Conservation (phyloP, 2,888 invertebrate genomes). For the Tethea ocularis region DNA sequence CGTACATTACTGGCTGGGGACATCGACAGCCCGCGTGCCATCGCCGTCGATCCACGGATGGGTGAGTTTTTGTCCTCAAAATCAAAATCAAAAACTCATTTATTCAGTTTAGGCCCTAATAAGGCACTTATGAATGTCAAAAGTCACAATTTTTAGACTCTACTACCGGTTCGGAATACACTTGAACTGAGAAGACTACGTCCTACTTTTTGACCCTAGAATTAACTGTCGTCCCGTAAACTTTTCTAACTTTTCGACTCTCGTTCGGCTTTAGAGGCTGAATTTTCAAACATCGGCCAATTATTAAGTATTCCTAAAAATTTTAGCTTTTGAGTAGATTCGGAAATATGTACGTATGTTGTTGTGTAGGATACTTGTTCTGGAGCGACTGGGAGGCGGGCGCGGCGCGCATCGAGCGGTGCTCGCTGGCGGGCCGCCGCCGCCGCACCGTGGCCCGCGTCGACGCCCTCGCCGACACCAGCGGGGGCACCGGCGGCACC, state of each 20-base stretch:
- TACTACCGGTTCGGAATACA: too few relatives aligned
- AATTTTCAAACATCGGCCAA: too few relatives aligned
- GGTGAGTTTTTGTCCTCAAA: constrained; percentile 64
- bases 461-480: constrained; percentile 83
- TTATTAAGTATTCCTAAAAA: too few relatives aligned
- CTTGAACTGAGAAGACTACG: too few relatives aligned
- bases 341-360: constrained; percentile 10
- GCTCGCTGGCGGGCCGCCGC: constrained; percentile 89
- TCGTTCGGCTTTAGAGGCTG: too few relatives aligned
- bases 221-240: too few relatives aligned
- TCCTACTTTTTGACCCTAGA: too few relatives aligned
- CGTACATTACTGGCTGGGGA: constrained; percentile 91
- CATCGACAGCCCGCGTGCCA: constrained; percentile 93
- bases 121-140: too few relatives aligned
- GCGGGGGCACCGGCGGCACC: constrained; percentile 92
- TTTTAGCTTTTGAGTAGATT: neutral
- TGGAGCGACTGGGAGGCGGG: constrained; percentile 95
- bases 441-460: constrained; percentile 85
- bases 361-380: constrained; percentile 84
- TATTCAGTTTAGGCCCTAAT: too few relatives aligned
- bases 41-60: constrained; percentile 91
- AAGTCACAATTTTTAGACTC: too few relatives aligned
- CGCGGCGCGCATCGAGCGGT: constrained; percentile 91
- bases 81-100: too few relatives aligned
- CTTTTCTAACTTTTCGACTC: too few relatives aligned